A percentile compares a stretch with the other conserved stretches of the same genome.
Evolutionary conservation across 2,888 invertebrate genomes (phyloP).

Genomic region (Bibio marci): DNA sequence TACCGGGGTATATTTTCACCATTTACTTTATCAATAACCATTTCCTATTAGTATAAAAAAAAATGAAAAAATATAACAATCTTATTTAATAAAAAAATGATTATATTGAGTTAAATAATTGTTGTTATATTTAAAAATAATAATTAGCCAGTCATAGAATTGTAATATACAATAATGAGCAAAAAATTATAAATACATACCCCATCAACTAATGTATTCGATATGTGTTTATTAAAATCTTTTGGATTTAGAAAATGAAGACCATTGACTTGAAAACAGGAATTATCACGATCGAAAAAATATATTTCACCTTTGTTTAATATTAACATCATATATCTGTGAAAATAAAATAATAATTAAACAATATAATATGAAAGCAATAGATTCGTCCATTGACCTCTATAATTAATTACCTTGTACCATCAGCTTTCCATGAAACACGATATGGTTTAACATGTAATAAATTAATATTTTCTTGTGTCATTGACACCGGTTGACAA

Average conservation of each 20-base stretch:
- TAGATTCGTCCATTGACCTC: neutral
- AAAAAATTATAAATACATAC: slow-evolving; percentile 35
- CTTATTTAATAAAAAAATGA: too few species aligned
- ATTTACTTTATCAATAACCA: slow-evolving; percentile 80
- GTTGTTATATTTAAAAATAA: too few species aligned
- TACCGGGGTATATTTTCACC: slow-evolving; percentile 68
- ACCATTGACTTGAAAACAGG: slow-evolving; percentile 69
- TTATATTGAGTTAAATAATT: too few species aligned
- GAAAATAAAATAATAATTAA: slow-evolving; percentile 1
- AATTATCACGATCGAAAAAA: slow-evolving; percentile 90
- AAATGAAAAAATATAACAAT: neutral
- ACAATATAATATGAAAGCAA: neutral
- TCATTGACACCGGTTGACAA: slow-evolving; percentile 95
- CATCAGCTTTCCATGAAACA: slow-evolving; percentile 99
- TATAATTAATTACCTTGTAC: slow-evolving; percentile 48
- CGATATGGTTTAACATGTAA: slow-evolving; percentile 70
- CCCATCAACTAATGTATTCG: slow-evolving; percentile 78
- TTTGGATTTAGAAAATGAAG: slow-evolving; percentile 64
- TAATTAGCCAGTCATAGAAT: too few species aligned
- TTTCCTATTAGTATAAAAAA: slow-evolving; percentile 57
- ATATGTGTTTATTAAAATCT: slow-evolving; percentile 30
- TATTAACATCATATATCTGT: slow-evolving; percentile 88
- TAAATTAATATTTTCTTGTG: slow-evolving; percentile 54
- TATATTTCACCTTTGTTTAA: slow-evolving; percentile 71
- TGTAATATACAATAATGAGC: too few species aligned